Evolutionary conservation across 1,140 invertebrate genomes (phyloP).

Genomic region (Sminthurinus signatus): DNA sequence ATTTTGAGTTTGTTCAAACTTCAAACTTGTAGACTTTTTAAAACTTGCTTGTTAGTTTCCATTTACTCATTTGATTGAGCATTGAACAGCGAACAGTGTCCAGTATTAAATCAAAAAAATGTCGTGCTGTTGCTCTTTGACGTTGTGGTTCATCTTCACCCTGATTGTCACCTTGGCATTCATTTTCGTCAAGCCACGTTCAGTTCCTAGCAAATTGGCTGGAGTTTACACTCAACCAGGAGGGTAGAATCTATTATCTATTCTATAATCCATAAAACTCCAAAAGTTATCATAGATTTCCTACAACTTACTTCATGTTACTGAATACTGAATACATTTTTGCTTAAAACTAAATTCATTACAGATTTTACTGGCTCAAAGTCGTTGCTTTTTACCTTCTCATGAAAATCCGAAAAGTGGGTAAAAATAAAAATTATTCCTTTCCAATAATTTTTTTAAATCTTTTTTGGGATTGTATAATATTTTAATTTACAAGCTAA

Average conservation of each 20-base stretch:
- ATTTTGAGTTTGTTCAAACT: too few species aligned
- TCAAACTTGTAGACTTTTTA: too few species aligned
- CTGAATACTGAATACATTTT: too few species aligned
- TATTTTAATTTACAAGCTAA: neutral
- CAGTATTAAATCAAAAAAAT: neutral
- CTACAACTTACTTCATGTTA: too few species aligned
- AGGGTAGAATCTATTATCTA: too few species aligned
- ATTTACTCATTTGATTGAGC: too few species aligned
- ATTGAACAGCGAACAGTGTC: neutral
- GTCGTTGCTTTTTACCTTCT: slow-evolving; percentile 52
- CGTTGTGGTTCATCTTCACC: neutral
- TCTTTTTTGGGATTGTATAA: neutral
- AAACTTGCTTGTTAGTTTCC: too few species aligned
- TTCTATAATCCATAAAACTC: too few species aligned
- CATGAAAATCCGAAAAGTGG: slow-evolving; percentile 53
- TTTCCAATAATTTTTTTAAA: neutral
- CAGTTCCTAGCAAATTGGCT: slow-evolving; percentile 50
- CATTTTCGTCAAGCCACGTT: slow-evolving; percentile 11
- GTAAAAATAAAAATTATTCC: slow-evolving; percentile 12
- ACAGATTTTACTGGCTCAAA: slow-evolving; percentile 59
- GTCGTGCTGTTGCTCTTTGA: neutral
- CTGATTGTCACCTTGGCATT: neutral
- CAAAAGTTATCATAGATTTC: too few species aligned
- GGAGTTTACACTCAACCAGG: slow-evolving; percentile 55
- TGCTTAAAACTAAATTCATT: too few species aligned